Base-by-base conservation (phyloP, 2,113 vertebrate genomes). In the Ondatra zibethicus region DNA sequence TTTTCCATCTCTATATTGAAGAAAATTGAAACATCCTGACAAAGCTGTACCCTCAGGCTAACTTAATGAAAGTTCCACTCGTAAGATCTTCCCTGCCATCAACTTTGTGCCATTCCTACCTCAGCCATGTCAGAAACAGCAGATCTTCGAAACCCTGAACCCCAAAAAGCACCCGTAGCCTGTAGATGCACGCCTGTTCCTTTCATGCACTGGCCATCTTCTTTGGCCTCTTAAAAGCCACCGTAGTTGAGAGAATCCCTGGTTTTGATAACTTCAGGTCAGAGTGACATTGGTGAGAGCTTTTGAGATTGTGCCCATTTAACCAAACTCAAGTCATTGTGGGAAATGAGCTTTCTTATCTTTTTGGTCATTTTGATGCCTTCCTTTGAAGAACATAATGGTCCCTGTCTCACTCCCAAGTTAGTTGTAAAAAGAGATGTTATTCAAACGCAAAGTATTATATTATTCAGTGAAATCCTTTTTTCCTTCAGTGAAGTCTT, bases 341-440 rank as follows among this genome's bases (percentile, higher is more conserved):
- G 36, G 72, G 93, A 97, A 89, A 78, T 91, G 81, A 88, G 21
- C 50, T 92, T 89, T 76, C 42, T 81, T 82, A 76, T 73, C 11
- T 91, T 81, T 96, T 70, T 78, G 73, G 33, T 91, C 81, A 76
- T 97, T 96, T 95, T 92, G n/a, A 6, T 85, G 12, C 42, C 63
- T 94, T 70, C 33, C 33, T 92, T 94, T 95, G 58, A 97, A 96
- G 76, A 96, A 97, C 93, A 87, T 82, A 92, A 73, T 95, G 80
- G 19, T 94, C 77, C 2, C 72, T 77, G 25, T 95, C 39, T 89
- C 90, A 55, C 72, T 87, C 52, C 86, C 78, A 78, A 93, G 61
- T 93, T 96, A 92, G 72, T 93, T 96, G 14, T 78, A 85, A 80
- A 84, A 95, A 63, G 63, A 86, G 9, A 19, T 92, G 27, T 58